Base-by-base conservation (phyloP, 2,888 invertebrate species). In the Corythucha ciliata region DNA sequence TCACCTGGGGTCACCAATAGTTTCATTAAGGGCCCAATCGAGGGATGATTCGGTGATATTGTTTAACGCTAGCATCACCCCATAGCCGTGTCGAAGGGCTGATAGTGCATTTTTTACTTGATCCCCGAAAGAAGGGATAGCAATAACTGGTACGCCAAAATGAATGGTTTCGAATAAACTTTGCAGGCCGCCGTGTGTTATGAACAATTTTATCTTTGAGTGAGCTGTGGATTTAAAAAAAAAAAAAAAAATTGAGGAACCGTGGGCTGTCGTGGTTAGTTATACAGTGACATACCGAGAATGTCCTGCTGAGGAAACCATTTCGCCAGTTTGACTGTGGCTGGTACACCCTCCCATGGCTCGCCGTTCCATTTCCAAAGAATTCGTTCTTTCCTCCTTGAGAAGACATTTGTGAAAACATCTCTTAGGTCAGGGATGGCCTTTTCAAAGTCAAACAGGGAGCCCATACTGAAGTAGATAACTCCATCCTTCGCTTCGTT, bases 401-500 rank as follows among this genome's bases (percentile, higher is more conserved):
- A 77, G 61, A 89, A 78, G 1, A 76, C 79, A 3, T 70, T 72
- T 8, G 83, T 51, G 42, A 89, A 74, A 12, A 70, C 72, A 18
- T 72, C 63, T 4, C 34, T 29, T 63, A 87, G 73, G 2, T 78
- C 75, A 1, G 80, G 74, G 8, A 76, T 72, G 62, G 42, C n/a
- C n/a, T n/a, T n/a, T n/a, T n/a, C n/a, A 32, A 8, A 41, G 33
- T 76, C 80, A 44, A 85, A 70, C n/a, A n/a, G n/a, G n/a, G n/a
- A n/a, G n/a, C n/a, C n/a, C n/a, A n/a, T 77, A 65, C 81, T 85
- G 54, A 88, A 81, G 63, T 78, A 81, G 57, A 88, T 72, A 3
- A 84, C 77, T 1, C 84, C 84, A 48, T 79, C 68, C 20, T 71
- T 63, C 0, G 83, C 76, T 45, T 74, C 74, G 59, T 78, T 77